These are phyloP conservation scores for Mesochorus sp. DNA, from an alignment of 2,888 invertebrate genomes.

Conservation along the genomic window DNA sequence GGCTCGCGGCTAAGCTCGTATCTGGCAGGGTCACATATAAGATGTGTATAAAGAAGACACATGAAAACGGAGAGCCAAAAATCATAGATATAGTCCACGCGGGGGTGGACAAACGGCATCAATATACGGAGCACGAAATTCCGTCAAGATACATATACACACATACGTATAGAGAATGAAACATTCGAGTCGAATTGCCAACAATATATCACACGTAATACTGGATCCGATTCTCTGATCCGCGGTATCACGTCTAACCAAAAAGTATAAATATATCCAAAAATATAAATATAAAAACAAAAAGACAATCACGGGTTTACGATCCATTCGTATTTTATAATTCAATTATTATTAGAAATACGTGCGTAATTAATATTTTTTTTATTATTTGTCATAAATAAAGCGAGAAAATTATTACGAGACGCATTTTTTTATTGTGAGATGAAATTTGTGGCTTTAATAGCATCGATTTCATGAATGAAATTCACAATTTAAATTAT, in stretches of 20 bases:
- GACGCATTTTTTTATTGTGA: slow-evolving; percentile 30
- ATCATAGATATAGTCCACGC: slow-evolving; percentile 22
- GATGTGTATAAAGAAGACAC: slow-evolving; percentile 30
- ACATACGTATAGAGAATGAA: neutral
- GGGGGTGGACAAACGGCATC: slow-evolving; percentile 73
- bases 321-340: no score
- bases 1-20: slow-evolving; percentile 54
- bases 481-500: slow-evolving; percentile 77
- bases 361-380: neutral
- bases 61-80: slow-evolving; percentile 38
- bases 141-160: slow-evolving; percentile 45
- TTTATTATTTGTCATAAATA: slow-evolving; percentile 6
- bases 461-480: slow-evolving; percentile 68
- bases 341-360: neutral
- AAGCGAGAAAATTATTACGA: neutral
- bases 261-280: neutral
- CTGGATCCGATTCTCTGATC: slow-evolving; percentile 77
- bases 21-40: slow-evolving; percentile 37
- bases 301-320: no score
- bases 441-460: slow-evolving; percentile 58
- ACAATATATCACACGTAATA: slow-evolving; percentile 80
- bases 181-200: slow-evolving; percentile 70
- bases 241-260: neutral
- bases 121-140: slow-evolving; percentile 81
- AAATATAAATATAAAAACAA: no score